Evolutionary conservation across 2,113 vertebrate genomes (phyloP).

Genomic region (Beaufortia kweichowensis): DNA sequence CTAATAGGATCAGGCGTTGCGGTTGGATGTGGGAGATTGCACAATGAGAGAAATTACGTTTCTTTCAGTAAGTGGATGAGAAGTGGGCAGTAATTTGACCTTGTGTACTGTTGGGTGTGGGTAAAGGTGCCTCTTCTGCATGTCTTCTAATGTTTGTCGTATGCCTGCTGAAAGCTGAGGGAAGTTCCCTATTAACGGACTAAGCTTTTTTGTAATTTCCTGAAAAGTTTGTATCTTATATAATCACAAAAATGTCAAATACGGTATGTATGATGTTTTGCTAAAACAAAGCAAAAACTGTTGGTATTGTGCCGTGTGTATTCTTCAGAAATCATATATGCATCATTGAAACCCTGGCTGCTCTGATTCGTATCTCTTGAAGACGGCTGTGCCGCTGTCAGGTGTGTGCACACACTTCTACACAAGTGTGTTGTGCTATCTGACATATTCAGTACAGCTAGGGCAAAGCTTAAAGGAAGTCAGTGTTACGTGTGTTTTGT

Average conservation of each 20-base stretch:
- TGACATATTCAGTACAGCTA: slow-evolving; percentile 3
- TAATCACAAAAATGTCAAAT: not conserved
- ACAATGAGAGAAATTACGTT: slow-evolving; percentile 42
- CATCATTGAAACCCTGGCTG: not conserved
- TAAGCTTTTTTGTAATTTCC: slow-evolving; percentile 35
- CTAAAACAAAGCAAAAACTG: not conserved
- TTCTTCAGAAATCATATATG: not conserved
- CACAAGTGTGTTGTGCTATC: slow-evolving; percentile 7
- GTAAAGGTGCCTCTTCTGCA: not conserved
- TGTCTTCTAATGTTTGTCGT: slow-evolving; percentile 14
- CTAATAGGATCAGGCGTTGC: slow-evolving; percentile 1
- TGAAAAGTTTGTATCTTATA: slow-evolving; percentile 14
- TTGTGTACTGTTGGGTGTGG: slow-evolving; percentile 7
- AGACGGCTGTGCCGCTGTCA: slow-evolving; percentile 13
- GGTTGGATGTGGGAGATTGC: slow-evolving; percentile 33
- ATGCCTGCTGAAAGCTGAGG: slow-evolving; percentile 25
- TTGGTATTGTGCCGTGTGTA: not conserved
- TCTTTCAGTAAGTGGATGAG: slow-evolving; percentile 57
- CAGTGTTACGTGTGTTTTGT: slow-evolving; percentile 30
- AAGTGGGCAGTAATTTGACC: slow-evolving; percentile 50
- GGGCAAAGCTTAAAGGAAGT: slow-evolving; percentile 31
- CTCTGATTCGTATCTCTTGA: not conserved
- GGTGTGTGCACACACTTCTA: not conserved
- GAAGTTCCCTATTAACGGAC: slow-evolving; percentile 44
- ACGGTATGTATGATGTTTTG: not conserved